These are phyloP conservation scores for Sinosuthora webbiana DNA, from an alignment of 2,113 vertebrate species.

Conservation along the genomic window DNA sequence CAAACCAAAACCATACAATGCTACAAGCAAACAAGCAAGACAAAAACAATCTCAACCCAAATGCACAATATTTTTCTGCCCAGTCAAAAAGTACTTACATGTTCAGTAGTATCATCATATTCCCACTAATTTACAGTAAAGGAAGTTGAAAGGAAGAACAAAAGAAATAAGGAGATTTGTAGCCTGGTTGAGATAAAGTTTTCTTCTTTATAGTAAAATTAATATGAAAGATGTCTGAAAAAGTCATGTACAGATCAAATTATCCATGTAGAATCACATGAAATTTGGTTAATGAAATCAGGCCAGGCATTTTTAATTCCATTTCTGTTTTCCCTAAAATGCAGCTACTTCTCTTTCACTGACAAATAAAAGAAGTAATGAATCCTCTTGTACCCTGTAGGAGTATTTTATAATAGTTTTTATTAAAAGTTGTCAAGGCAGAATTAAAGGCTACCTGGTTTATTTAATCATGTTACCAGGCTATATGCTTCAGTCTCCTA, in stretches of 20 bases:
- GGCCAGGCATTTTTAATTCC: background rate
- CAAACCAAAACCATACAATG: background rate
- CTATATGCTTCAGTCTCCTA: background rate
- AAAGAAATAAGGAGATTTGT: slow-evolving; percentile 73
- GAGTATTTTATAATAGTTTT: background rate
- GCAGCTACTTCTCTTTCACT: background rate
- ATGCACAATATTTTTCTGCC: slow-evolving; percentile 29
- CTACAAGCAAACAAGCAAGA: background rate
- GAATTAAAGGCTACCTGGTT: background rate
- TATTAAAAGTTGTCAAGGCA: background rate
- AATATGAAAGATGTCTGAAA: background rate
- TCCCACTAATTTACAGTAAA: slow-evolving; percentile 91
- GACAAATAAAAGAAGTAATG: background rate
- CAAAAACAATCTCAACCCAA: background rate
- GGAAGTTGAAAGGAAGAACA: slow-evolving; percentile 74
- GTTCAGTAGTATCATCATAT: slow-evolving; percentile 98
- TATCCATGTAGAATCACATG: background rate
- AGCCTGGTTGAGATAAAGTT: slow-evolving; percentile 27
- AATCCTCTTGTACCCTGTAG: background rate
- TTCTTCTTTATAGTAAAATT: slow-evolving; percentile 25
- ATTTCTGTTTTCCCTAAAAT: background rate
- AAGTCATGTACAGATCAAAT: background rate
- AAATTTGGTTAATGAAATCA: background rate
- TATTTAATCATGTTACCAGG: background rate
- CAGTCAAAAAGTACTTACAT: slow-evolving; percentile 87